Conservation (phyloP, 1,140 invertebrate species). For the Tetramorium alpestre region DNA sequence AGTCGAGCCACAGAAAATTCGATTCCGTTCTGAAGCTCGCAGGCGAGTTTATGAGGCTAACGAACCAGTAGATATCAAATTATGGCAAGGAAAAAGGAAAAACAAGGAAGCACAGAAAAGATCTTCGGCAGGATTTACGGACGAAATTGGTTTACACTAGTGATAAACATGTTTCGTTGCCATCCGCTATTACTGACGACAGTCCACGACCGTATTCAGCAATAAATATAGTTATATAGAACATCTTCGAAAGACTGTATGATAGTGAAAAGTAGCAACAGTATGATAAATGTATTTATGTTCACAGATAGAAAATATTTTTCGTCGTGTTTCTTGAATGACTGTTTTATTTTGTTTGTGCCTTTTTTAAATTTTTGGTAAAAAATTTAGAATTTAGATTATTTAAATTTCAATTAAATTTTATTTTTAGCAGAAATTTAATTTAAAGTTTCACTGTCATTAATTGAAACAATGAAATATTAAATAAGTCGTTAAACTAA, state of each 20-base stretch:
- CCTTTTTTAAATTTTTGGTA: background rate
- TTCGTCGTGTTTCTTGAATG: background rate
- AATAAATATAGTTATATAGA: slow-evolving; percentile 38
- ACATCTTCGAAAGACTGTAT: slow-evolving; percentile 18
- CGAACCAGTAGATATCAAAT: slow-evolving; percentile 62
- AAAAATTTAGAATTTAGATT: background rate
- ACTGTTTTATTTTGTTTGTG: background rate
- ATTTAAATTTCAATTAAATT: background rate
- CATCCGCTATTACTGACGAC: background rate
- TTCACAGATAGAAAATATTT: background rate
- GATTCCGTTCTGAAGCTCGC: slow-evolving; percentile 64
- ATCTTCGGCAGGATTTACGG: slow-evolving; percentile 53
- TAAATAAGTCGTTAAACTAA: background rate
- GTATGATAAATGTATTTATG: background rate
- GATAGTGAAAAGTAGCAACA: background rate
- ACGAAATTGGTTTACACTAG: slow-evolving; percentile 61
- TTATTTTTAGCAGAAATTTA: background rate
- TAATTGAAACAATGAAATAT: background rate
- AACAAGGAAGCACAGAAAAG: slow-evolving; percentile 22
- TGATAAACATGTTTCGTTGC: slow-evolving; percentile 46
- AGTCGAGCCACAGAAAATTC: slow-evolving; percentile 68
- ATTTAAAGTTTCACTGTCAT: background rate
- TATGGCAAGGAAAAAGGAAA: slow-evolving; percentile 21
- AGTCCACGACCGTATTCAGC: background rate
- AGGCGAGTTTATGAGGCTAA: slow-evolving; percentile 59